Evolutionary conservation across 2,797 vertebrate species (phyloP).

Genomic region (Micromesistius poutassou): DNA sequence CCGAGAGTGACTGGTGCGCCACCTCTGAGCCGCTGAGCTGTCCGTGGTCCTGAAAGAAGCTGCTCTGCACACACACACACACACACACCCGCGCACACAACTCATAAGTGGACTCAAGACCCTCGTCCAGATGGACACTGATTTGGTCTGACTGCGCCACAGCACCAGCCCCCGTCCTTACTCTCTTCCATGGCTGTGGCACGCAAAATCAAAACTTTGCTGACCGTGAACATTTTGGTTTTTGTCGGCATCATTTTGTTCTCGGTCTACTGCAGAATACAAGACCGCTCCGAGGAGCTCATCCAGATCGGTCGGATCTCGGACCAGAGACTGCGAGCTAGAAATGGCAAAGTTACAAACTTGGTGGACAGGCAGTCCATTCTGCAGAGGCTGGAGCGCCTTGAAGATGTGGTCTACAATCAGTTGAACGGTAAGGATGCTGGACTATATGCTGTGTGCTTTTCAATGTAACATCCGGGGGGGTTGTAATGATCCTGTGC

Average conservation of each 20-base stretch:
- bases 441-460: not conserved
- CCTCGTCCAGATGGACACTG: constrained; percentile 58
- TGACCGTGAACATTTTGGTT: constrained; percentile 97
- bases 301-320: constrained; percentile 84
- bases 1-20: not conserved
- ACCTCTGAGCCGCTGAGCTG: constrained; percentile 53
- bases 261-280: constrained; percentile 97
- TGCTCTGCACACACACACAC: constrained; percentile 19
- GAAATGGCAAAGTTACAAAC: constrained; percentile 81
- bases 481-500: too few relatives aligned
- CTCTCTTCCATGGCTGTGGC: constrained; percentile 90
- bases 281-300: constrained; percentile 89
- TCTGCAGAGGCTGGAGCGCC: constrained; percentile 90
- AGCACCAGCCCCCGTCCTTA: constrained; percentile 44
- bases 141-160: constrained; percentile 72
- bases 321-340: constrained; percentile 83
- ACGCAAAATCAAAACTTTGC: constrained; percentile 98
- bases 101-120: not conserved
- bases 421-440: constrained; percentile 86
- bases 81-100: not conserved
- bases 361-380: constrained; percentile 89
- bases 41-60: constrained; percentile 78
- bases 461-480: not conserved
- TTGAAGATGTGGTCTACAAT: constrained; percentile 97
- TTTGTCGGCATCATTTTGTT: constrained; percentile 96